Evolutionary conservation across 1,140 invertebrate genomes (phyloP).

Genomic region (Diachasma alloeum): DNA sequence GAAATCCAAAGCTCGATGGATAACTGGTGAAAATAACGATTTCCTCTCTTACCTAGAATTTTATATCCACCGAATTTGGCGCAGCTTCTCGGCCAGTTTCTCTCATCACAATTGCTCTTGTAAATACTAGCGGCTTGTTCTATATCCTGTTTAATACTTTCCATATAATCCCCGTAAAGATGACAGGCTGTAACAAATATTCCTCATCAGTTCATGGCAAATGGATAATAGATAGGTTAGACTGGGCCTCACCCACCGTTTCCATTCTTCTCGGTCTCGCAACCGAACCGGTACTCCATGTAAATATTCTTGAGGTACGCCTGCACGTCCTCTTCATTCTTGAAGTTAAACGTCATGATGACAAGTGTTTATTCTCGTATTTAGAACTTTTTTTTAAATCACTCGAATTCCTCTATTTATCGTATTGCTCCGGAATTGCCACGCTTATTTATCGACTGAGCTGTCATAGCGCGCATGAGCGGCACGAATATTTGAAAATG

Average conservation of each 20-base stretch:
- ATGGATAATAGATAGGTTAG: slow-evolving; percentile 28
- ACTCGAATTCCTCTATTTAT: background rate
- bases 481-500: background rate
- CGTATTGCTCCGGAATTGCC: background rate
- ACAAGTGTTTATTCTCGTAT: background rate
- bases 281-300: slow-evolving; percentile 92
- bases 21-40: background rate
- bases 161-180: slow-evolving; percentile 86
- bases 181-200: slow-evolving; percentile 80
- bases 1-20: background rate
- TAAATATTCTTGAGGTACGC: slow-evolving; percentile 87
- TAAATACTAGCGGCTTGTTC: slow-evolving; percentile 81
- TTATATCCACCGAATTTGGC: slow-evolving; percentile 82
- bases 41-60: slow-evolving; percentile 68
- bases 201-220: slow-evolving; percentile 11
- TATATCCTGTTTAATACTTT: slow-evolving; percentile 81
- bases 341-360: slow-evolving; percentile 76
- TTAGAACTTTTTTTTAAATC: background rate
- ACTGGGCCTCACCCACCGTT: slow-evolving; percentile 71
- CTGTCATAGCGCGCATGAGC: background rate
- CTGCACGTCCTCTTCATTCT: slow-evolving; percentile 85
- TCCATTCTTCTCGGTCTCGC: slow-evolving; percentile 82
- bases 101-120: slow-evolving; percentile 85
- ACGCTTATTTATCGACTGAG: too few species aligned
- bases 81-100: slow-evolving; percentile 83